Evolutionary conservation across 2,888 invertebrate species (phyloP), one percentile per base, ranked within the genome.

Genomic region (Plebejus argus): DNA sequence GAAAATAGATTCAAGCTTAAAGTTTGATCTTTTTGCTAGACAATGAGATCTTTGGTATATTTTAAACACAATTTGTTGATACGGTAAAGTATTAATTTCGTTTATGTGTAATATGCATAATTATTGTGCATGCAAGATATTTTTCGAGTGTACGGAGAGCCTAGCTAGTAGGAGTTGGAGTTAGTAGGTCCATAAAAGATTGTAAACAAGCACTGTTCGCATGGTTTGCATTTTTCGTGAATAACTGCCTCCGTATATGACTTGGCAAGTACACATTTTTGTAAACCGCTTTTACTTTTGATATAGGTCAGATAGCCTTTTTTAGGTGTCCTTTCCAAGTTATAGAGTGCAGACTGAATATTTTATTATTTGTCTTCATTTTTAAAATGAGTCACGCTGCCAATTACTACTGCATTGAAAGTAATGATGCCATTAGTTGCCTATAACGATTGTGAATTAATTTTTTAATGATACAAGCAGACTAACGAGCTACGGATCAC

Each of bases 261-360:
- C n/a, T 61, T 61, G 61, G 23, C 61, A 10, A 61, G 23, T 61
- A 61, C 12, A 61, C 20, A 61, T 10, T 39, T 71, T 8, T 35
- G 6, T n/a, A 70, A 39, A 35, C 71, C 71, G 71, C 39, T 71
- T 39, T 71, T 35, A 39, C 33, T 35, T 71, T 71, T 35, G 39
- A 39, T 71, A 74, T 49, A 28, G 74, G 74, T 49, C 45, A 53
- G 74, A 23, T 49, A 45, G 23, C 74, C 74, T 74, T 74, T 49
- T 74, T 45, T 49, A 49, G 45, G 45, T 45, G 74, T 45, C 23
- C 53, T 74, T n/a, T 71, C 10, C 35, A 10, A 70, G 35, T 39
- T 71, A n/a, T 74, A 4, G 45, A 74, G 28, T 66, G 66, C 18
- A 66, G 15, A 28, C 66, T 66, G 66, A 66, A 66, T 66, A 28